Evolutionary conservation across 1,140 invertebrate species (phyloP), one percentile per base, ranked within the genome.

Genomic region (Spodoptera frugiperda): DNA sequence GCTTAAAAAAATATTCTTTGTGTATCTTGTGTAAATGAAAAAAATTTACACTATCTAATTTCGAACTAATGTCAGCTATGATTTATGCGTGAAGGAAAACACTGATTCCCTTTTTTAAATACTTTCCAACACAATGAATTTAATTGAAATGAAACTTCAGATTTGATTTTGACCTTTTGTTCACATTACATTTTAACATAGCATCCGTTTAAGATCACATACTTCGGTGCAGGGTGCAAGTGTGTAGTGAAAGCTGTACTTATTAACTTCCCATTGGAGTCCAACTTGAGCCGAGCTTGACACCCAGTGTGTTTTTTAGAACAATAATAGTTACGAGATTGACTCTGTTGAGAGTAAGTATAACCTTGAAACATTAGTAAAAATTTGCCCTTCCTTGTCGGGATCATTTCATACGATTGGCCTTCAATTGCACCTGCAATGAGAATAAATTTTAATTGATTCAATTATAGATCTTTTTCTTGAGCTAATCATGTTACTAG

Each of bases 281-380:
- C 54, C 17, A 89, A 59, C 5, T 73, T 73, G 6, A 89, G 84
- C 0, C 72, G 78, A n/a, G 84, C 87, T 54, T 84, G 87, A 55
- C 89, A 91, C 0, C 89, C 87, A 9, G 78, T 53, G 33, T 83
- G 70, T 55, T 86, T 89, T 63, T 86, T 91, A 0, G 89, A 88
- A 54, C 88, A 91, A 59, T 89, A 89, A 53, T 81, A 89, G 53
- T 85, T 83, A 4, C 70, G 63, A 0, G 81, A 78, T 5, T 76
- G 65, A 46, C 65, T 61, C 19, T 82, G 77, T 76, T 89, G 85
- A 0, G 83, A 85, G 54, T 78, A 90, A 0, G 88, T 89, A 49
- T 82, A 90, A 0, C 80, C 78, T 14, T 80, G 55, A 21, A 80
- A 57, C 84, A 90, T 86, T 39, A 89, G 73, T 3, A 88, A 61